Conservation (phyloP, 2,888 invertebrate species). For the Trachelus tabidus region DNA sequence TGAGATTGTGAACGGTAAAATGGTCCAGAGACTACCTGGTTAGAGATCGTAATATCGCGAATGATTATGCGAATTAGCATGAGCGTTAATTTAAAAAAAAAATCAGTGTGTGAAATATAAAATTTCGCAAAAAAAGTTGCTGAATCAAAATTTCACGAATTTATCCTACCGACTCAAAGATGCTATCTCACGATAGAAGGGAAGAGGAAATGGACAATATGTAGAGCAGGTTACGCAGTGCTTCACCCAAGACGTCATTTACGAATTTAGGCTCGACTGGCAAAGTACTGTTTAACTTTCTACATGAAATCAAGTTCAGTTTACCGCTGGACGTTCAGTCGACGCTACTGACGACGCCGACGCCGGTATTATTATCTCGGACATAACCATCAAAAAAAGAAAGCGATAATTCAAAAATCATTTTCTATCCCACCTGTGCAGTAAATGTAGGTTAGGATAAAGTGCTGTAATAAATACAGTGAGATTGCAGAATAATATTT, state of each 20-base stretch:
- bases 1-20: too few relatives aligned
- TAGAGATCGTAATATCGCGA: too few relatives aligned
- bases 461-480: background rate
- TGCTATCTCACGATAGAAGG: background rate
- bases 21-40: too few relatives aligned
- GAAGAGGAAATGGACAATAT: conserved; percentile 19
- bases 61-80: conserved; percentile 26
- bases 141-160: background rate
- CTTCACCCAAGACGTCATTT: conserved; percentile 19
- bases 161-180: background rate
- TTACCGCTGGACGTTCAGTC: conserved; percentile 3
- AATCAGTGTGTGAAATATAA: conserved; percentile 19
- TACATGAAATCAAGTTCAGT: conserved; percentile 28
- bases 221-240: conserved; percentile 22
- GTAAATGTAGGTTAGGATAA: background rate
- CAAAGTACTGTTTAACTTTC: conserved; percentile 28
- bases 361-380: background rate
- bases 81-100: conserved; percentile 36
- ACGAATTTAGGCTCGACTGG: conserved; percentile 27
- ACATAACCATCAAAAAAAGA: background rate
- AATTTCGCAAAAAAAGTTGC: background rate
- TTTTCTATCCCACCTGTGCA: background rate
- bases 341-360: background rate
- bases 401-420: background rate
- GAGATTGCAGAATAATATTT: background rate